phyloP scores from a whole-genome alignment of 2,113 vertebrate genomes.

The Clarias batrachus region DNA sequence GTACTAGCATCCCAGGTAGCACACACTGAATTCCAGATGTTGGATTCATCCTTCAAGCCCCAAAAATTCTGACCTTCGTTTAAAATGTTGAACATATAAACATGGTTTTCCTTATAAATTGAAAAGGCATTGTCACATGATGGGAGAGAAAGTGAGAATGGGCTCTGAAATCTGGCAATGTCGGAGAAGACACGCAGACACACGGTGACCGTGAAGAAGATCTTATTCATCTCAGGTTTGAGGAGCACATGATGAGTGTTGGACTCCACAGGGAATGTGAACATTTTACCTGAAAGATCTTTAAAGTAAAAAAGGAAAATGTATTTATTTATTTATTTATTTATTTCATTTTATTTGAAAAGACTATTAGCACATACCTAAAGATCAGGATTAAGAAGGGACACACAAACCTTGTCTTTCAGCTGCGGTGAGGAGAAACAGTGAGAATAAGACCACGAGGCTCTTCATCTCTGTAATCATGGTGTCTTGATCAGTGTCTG shows the following conservation, averaged over 20 bases:
- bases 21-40: constrained; percentile 48
- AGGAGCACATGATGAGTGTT: constrained; percentile 10
- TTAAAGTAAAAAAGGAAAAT: background rate
- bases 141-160: constrained; percentile 9
- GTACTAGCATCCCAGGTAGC: constrained; percentile 45
- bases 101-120: background rate
- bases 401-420: background rate
- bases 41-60: constrained; percentile 13
- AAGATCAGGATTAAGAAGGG: too few species aligned
- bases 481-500: too few species aligned
- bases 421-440: background rate
- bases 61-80: background rate
- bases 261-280: constrained; percentile 36
- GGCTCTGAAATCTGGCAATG: background rate
- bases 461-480: background rate
- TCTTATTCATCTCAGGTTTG: background rate
- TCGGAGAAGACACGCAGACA: constrained; percentile 35
- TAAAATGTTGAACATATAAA: too few species aligned
- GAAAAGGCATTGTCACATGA: background rate
- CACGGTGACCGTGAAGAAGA: background rate
- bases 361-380: too few species aligned
- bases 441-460: background rate
- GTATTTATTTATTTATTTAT: too few species aligned
- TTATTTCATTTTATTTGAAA: too few species aligned
- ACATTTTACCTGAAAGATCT: constrained; percentile 39